phyloP scores from a whole-genome alignment of 2,113 vertebrate species.

The Barbus barbus region DNA sequence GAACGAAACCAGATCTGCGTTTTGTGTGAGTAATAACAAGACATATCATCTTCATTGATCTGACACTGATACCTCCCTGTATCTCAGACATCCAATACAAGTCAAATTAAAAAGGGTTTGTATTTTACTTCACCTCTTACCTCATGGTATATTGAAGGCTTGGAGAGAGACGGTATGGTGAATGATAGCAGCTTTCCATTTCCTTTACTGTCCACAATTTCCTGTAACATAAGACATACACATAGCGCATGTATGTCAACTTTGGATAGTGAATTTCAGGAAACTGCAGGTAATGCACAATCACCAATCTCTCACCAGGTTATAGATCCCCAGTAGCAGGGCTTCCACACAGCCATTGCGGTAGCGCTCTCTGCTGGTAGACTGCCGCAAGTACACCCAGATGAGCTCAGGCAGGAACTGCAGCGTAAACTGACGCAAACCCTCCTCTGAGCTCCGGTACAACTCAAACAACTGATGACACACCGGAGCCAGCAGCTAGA shows the following conservation, averaged over 20 bases:
- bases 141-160: conserved; percentile 98
- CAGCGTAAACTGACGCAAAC: conserved; percentile 92
- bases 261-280: not conserved
- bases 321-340: conserved; percentile 95
- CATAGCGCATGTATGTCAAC: too few relatives aligned
- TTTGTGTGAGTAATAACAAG: not conserved
- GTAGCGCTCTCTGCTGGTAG: conserved; percentile 92
- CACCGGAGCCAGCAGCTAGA: conserved; percentile 93
- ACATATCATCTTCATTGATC: not conserved
- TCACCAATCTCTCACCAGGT: conserved; percentile 82
- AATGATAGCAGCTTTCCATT: conserved; percentile 97
- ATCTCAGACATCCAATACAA: not conserved
- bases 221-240: conserved; percentile 74
- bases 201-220: conserved; percentile 98
- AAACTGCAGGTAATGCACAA: not conserved
- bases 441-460: conserved; percentile 92
- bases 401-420: conserved; percentile 96
- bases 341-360: conserved; percentile 98
- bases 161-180: conserved; percentile 95
- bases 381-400: conserved; percentile 92
- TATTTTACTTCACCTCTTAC: conserved; percentile 69
- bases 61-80: not conserved
- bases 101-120: not conserved
- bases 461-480: conserved; percentile 98
- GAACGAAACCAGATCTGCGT: not conserved